Evolutionary conservation across 2,113 vertebrate species (phyloP).

Genomic region (Varanus salvator): DNA sequence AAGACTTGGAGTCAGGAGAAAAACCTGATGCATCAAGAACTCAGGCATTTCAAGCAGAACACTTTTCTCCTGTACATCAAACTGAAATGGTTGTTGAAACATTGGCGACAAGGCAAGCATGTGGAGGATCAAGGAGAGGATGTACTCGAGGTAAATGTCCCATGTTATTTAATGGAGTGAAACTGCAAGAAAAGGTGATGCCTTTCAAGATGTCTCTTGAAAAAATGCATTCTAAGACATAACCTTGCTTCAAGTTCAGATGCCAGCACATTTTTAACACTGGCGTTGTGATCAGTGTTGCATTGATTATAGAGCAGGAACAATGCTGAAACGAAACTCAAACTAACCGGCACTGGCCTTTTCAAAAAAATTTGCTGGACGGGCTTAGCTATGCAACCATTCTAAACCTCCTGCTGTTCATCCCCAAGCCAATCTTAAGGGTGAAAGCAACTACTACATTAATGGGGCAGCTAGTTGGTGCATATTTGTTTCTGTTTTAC

Average conservation of each 20-base stretch:
- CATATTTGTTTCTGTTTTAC: no score
- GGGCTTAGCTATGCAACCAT: neutral
- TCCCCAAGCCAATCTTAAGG: neutral
- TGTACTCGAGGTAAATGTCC: conserved; percentile 81
- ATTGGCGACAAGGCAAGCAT: conserved; percentile 87
- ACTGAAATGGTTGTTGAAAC: conserved; percentile 91
- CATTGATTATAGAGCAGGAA: neutral
- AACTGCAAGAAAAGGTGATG: neutral
- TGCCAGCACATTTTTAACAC: conserved; percentile 10
- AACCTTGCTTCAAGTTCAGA: conserved; percentile 19
- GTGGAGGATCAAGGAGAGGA: conserved; percentile 77
- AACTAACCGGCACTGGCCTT: neutral
- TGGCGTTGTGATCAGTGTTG: neutral
- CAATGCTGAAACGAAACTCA: conserved; percentile 7
- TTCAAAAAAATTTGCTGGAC: conserved; percentile 1
- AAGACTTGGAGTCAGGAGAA: conserved; percentile 90
- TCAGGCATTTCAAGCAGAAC: conserved; percentile 90
- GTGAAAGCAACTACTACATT: no score
- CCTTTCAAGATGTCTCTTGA: neutral
- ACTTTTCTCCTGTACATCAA: conserved; percentile 93
- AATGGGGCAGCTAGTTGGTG: no score
- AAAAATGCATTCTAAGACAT: neutral
- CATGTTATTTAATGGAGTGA: conserved; percentile 21
- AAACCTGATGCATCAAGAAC: conserved; percentile 86
- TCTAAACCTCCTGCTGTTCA: conserved; percentile 1